Base-by-base conservation (phyloP, 2,113 vertebrate genomes). In the Vombatus ursinus region DNA sequence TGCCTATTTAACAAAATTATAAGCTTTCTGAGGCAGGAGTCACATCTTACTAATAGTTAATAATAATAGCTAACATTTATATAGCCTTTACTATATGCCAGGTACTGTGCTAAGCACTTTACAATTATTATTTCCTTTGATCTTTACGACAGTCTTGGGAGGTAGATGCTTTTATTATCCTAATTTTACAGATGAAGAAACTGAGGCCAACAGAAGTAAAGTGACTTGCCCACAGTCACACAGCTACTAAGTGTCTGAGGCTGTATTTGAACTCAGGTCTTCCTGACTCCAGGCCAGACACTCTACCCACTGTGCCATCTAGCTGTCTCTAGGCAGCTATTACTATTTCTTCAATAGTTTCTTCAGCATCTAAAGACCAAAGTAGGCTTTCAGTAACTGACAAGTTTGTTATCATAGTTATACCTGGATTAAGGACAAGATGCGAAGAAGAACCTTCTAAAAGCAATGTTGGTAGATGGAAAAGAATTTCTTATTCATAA, bases 391-490 rank as follows among this genome's bases (percentile, higher is more conserved):
- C 50, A 93, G 90, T 94, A 93, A 57, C 28, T 31, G 37, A 92
- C 47, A 25, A 84, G 31, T n/a, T n/a, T n/a, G n/a, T n/a, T n/a
- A n/a, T n/a, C n/a, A n/a, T n/a, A n/a, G n/a, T 77, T 90, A 90
- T 3, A 8, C 0, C 4, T 90, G 0, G 94, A 19, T 47, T 57
- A 51, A 92, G 89, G 89, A 48, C 44, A 94, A 89, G 92, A 91
- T 52, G 2, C 16, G 1, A 95, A 95, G n/a, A n/a, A n/a, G 19
- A 23, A 92, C 8, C 52, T 92, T 92, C 51, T 92, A 47, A 96
- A 53, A 96, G 57, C 44, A 94, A 91, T 84, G n/a, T 84, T 53
- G 51, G 9, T 9, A 96, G 57, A 91, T 47, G 77, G 91, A 95
- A 54, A 51, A 90, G 22, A 96, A 50, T 8, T 16, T 52, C n/a